Base-by-base conservation (phyloP, 2,113 vertebrate species). In the Notothenia coriiceps region DNA sequence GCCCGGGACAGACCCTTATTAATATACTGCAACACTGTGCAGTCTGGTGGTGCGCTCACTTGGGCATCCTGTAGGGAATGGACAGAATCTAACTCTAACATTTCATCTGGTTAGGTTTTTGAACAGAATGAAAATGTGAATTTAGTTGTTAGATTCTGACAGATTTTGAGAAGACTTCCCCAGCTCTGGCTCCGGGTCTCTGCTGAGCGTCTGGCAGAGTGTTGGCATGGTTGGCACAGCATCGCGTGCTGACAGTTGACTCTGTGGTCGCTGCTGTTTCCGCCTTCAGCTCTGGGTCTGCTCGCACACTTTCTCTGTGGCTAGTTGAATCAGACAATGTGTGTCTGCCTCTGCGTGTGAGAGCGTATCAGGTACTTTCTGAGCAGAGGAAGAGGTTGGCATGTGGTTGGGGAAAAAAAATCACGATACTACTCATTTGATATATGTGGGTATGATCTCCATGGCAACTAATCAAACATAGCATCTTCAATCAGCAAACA, bases 251-350 rank as follows among this genome's bases (percentile, higher is more conserved):
- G 44, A 55, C 91, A 81, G 87, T 90, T 91, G 74, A 17, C 51
- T 77, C 52, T 94, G 93, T 93, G 94, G 94, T 93, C 14, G 22
- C 68, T 15, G 49, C 11, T 0, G 77, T 88, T 93, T 92, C 89
- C 83, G 66, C 46, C 67, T 18, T 33, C 43, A 18, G 63, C 11
- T 64, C 54, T 54, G 49, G 43, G 82, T 88, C 79, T 86, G 78
- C 79, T 67, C 43, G 82, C 67, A 88, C 81, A 73, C 56, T 22
- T 57, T 1, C 12, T 18, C 2, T 88, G 83, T 86, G 85, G 82
- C 11, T 44, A 55, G 22, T 17, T n/a, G n/a, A 55, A 10, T 60
- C 44, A 86, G 70, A 82, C 69, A 57, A 0, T 17, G 55, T 2
- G 4, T 65, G 70, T 54, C 40, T 80, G 67, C 33, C 60, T 47